Conservation (phyloP, 2,797 vertebrate species). For the Mastacembelus armatus region DNA sequence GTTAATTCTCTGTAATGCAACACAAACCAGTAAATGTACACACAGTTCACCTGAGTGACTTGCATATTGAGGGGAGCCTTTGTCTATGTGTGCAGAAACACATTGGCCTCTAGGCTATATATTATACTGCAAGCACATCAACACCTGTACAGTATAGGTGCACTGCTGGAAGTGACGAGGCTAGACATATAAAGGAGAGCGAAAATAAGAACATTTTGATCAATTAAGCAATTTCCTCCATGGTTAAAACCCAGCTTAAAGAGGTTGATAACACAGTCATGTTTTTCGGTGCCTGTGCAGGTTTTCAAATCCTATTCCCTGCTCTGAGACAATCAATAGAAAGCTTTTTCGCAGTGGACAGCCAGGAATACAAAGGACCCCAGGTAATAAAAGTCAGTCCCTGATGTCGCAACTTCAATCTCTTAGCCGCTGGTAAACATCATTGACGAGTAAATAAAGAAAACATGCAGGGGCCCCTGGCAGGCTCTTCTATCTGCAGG, state of each 20-base stretch:
- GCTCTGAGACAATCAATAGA: conserved; percentile 70
- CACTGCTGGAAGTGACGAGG: conserved; percentile 28
- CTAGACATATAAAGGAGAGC: neutral
- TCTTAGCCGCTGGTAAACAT: conserved; percentile 66
- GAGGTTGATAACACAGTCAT: conserved; percentile 29
- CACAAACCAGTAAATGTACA: conserved; percentile 66
- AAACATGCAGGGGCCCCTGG: conserved; percentile 33
- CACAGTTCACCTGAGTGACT: conserved; percentile 49
- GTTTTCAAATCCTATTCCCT: conserved; percentile 55
- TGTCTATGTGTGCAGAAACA: conserved; percentile 32
- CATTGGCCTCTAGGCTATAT: neutral
- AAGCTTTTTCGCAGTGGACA: conserved; percentile 67
- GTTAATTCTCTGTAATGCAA: conserved; percentile 75
- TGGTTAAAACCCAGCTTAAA: conserved; percentile 32
- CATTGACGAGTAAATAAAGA: conserved; percentile 75
- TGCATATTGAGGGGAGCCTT: neutral
- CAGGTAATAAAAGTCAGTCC: conserved; percentile 66
- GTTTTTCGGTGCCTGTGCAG: conserved; percentile 48
- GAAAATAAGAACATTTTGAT: conserved; percentile 21
- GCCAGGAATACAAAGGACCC: conserved; percentile 68
- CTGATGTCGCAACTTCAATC: conserved; percentile 70
- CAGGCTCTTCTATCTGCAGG: conserved; percentile 28
- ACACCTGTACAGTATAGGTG: neutral
- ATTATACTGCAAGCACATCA: neutral
- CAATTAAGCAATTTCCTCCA: conserved; percentile 35